phyloP scores from a whole-genome alignment of 2,888 invertebrate species.

The Silvanus unidentatus region DNA sequence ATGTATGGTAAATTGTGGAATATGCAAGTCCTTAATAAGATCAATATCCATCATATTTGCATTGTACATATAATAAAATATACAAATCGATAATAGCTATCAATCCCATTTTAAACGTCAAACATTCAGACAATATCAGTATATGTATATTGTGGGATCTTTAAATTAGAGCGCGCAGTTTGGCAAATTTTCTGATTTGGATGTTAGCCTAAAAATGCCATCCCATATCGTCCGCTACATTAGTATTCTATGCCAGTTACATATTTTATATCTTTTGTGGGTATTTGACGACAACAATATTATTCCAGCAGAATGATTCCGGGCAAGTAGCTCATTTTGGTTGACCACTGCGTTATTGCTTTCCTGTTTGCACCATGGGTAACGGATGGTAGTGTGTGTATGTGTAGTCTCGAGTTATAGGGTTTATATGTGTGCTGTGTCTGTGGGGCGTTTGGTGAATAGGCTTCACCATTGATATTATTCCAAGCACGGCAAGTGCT shows the following conservation, averaged over 20 bases:
- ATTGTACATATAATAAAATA: no score
- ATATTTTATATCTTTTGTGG: constrained; percentile 46
- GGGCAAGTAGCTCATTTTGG: constrained; percentile 41
- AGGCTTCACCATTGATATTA: constrained; percentile 23
- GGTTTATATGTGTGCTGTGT: not conserved
- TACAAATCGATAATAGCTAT: no score
- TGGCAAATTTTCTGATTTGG: no score
- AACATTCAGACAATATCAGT: no score
- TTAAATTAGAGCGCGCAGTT: no score
- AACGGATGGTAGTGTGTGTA: not conserved
- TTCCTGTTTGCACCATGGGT: constrained; percentile 31
- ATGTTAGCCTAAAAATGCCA: constrained; percentile 10
- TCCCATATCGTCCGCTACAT: constrained; percentile 19
- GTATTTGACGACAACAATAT: constrained; percentile 40
- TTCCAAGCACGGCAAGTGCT: constrained; percentile 36
- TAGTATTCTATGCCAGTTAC: constrained; percentile 40
- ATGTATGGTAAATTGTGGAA: no score
- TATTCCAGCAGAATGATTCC: constrained; percentile 41
- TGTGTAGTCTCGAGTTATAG: constrained; percentile 6
- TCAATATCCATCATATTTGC: no score
- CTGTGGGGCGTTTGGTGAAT: constrained; percentile 10
- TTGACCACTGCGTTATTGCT: constrained; percentile 43
- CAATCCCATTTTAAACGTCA: no score
- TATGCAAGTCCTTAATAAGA: no score
- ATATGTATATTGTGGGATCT: no score